Base-by-base conservation (phyloP, 2,888 invertebrate species). In the Nemurella pictetii region DNA sequence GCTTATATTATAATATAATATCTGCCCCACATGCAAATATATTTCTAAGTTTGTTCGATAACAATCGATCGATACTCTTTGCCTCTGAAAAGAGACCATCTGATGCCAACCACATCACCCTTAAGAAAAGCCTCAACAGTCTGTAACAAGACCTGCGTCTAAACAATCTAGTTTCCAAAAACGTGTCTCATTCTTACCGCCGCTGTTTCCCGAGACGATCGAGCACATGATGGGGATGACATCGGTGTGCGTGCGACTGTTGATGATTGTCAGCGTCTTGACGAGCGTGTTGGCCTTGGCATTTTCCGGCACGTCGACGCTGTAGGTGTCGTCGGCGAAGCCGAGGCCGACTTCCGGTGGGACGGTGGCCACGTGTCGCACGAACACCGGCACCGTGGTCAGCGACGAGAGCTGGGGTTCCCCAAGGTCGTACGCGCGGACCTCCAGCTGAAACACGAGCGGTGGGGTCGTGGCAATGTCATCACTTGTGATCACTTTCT, bases 241-340 rank as follows among this genome's bases (percentile, higher is more conserved):
- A 3, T 93, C 93, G 4, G 94, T 93, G 86, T 95, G 94, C 80
- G 94, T 93, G 86, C 93, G 91, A 87, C 94, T 94, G 89, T 96
- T 96, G 86, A 96, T 93, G 12, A 97, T 93, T 0, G 95, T 94
- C 83, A 97, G 90, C 4, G 93, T 92, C 88, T 95, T 93, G 12
- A 97, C 92, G 25, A 94, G 89, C 0, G 94, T 93, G 25, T 94
- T 94, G 80, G 93, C 92, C 0, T 92, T 91, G 0, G 95, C 93
- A 89, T 96, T 95, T 90, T 98, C 98, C 0, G 94, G 94, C 0
- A 98, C 92, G 86, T 96, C 95, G 0, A 96, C 94, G 82, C 95
- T 95, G 89, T 97, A 98, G 0, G 95, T 93, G 81, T 95, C 96
- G 89, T 98, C 97, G 5, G 96, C 96, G 89, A 98, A 98, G 0